phyloP scores from a whole-genome alignment of 1,140 invertebrate species.

The Sinonovacula constricta region DNA sequence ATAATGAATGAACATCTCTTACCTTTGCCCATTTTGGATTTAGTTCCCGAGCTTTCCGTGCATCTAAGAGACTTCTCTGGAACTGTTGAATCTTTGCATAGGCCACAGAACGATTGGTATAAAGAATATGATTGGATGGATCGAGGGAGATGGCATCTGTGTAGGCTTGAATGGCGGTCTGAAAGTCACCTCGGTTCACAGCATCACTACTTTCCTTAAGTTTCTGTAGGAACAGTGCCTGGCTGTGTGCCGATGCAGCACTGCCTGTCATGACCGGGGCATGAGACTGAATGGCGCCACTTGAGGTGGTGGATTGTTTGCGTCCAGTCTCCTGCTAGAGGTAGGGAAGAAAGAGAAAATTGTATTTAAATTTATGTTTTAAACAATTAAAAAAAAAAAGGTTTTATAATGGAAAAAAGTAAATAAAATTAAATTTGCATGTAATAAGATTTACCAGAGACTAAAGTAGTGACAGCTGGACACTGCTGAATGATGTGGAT shows the following conservation, averaged over 20 bases:
- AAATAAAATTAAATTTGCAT: too few species aligned
- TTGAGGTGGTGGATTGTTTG: slow-evolving; percentile 22
- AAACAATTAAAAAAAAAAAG: too few species aligned
- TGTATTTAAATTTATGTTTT: too few species aligned
- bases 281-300: slow-evolving; percentile 5
- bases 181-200: slow-evolving; percentile 86
- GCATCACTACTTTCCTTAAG: slow-evolving; percentile 89
- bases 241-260: slow-evolving; percentile 42
- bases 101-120: slow-evolving; percentile 92
- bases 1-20: too few species aligned
- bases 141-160: slow-evolving; percentile 90
- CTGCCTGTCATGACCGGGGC: not conserved
- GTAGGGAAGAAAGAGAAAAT: not conserved
- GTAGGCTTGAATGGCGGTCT: slow-evolving; percentile 88
- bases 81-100: slow-evolving; percentile 89
- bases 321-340: slow-evolving; percentile 38
- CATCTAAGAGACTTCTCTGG: slow-evolving; percentile 88
- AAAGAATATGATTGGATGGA: slow-evolving; percentile 91
- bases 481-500: too few species aligned
- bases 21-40: slow-evolving; percentile 94
- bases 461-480: too few species aligned
- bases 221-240: slow-evolving; percentile 64
- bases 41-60: slow-evolving; percentile 87
- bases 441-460: too few species aligned
- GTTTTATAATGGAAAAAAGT: too few species aligned